Evolutionary conservation across 2,113 vertebrate genomes (phyloP).

Genomic region (Heterochromis multidens): DNA sequence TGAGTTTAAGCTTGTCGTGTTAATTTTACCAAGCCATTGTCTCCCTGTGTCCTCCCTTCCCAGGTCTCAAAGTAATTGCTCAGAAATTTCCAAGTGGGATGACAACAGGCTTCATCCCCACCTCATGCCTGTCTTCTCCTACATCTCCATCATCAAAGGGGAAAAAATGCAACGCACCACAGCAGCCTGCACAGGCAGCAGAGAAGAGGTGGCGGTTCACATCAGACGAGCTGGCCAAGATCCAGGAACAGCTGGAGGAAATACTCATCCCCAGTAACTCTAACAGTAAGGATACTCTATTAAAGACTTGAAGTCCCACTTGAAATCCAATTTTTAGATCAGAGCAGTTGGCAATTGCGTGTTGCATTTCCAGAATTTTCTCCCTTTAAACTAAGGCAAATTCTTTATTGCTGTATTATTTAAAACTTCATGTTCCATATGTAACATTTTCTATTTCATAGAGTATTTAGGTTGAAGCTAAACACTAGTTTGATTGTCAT

Average conservation of each 20-base stretch:
- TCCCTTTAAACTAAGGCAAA: neutral
- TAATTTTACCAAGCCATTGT: neutral
- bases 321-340: neutral
- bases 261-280: slow-evolving; percentile 70
- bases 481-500: neutral
- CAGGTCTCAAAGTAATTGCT: slow-evolving; percentile 89
- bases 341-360: neutral
- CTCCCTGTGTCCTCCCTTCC: neutral
- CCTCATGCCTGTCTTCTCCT: slow-evolving; percentile 68
- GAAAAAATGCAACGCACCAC: slow-evolving; percentile 55
- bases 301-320: neutral
- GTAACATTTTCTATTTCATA: neutral
- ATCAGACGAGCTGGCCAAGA: slow-evolving; percentile 76
- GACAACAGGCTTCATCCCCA: slow-evolving; percentile 81
- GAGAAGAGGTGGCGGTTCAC: slow-evolving; percentile 86
- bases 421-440: neutral
- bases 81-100: slow-evolving; percentile 91
- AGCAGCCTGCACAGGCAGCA: slow-evolving; percentile 28
- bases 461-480: neutral
- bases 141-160: slow-evolving; percentile 29
- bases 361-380: neutral
- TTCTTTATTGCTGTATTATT: neutral
- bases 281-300: slow-evolving; percentile 76
- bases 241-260: slow-evolving; percentile 84
- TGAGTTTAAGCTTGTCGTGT: neutral